A percentile compares a stretch with the other conserved stretches of the same genome.
Evolutionary conservation across 2,113 vertebrate species (phyloP).

Genomic region (Poeciliopsis occidentalis): DNA sequence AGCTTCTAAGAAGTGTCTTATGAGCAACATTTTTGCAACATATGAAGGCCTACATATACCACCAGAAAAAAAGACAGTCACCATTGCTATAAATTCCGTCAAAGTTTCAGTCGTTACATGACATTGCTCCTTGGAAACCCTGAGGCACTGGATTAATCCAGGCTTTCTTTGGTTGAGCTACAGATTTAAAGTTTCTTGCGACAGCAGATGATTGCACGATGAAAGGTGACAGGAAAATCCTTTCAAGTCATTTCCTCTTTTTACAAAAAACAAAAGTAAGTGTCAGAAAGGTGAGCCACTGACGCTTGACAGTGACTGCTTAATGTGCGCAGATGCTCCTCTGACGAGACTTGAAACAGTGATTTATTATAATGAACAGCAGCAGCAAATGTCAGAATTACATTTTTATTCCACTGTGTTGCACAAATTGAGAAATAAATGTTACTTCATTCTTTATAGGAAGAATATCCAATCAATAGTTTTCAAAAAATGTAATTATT

Average conservation of each 20-base stretch:
- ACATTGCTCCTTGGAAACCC: background rate
- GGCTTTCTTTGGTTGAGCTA: background rate
- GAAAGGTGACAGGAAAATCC: constrained; percentile 14
- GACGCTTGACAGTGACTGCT: background rate
- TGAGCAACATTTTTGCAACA: background rate
- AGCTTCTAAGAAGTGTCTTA: background rate
- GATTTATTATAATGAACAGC: background rate
- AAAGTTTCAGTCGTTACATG: background rate
- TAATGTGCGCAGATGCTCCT: background rate
- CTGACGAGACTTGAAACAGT: background rate
- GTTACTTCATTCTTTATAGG: too few species aligned
- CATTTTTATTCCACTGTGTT: background rate
- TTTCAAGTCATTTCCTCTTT: background rate
- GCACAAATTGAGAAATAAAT: too few species aligned
- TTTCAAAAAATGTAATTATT: too few species aligned
- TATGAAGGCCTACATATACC: background rate
- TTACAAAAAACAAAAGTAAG: background rate
- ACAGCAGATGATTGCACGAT: constrained; percentile 12
- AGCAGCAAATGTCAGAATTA: background rate
- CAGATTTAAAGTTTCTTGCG: background rate
- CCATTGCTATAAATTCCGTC: background rate
- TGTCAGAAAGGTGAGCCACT: background rate
- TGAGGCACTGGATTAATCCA: background rate
- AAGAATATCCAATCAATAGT: too few species aligned
- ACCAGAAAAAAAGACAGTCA: background rate